phyloP scores from a whole-genome alignment of 1,140 invertebrate genomes.

The Cydia strobilella region DNA sequence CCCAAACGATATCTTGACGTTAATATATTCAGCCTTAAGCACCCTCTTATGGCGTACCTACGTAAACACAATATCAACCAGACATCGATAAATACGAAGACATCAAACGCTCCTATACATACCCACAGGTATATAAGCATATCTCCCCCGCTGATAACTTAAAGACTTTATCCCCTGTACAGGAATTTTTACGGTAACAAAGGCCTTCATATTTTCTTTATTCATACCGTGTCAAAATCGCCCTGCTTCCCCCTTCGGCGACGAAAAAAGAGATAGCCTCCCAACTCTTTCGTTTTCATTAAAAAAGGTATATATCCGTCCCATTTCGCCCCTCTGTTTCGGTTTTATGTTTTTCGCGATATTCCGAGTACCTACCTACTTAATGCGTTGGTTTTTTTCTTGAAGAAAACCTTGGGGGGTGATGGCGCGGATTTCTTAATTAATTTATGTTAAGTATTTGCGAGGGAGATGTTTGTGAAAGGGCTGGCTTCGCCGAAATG shows the following conservation, averaged over 20 bases:
- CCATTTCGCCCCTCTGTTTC: constrained; percentile 61
- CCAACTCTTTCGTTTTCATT: constrained; percentile 74
- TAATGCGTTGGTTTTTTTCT: constrained; percentile 64
- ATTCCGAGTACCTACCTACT: constrained; percentile 62
- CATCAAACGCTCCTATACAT: constrained; percentile 43
- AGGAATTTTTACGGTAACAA: constrained; percentile 79
- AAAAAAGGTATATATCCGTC: constrained; percentile 54
- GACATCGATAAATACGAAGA: constrained; percentile 59
- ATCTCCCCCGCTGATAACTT: constrained; percentile 72
- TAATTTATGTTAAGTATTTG: constrained; percentile 77
- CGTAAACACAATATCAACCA: constrained; percentile 57
- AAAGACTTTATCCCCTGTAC: constrained; percentile 79
- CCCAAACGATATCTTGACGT: constrained; percentile 51
- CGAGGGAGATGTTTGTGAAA: constrained; percentile 56
- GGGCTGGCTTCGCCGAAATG: constrained; percentile 37
- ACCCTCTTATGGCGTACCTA: constrained; percentile 60
- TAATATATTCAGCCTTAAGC: constrained; percentile 71
- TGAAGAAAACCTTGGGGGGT: constrained; percentile 61
- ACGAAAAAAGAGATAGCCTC: constrained; percentile 65
- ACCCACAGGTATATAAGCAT: constrained; percentile 46
- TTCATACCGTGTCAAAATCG: constrained; percentile 78
- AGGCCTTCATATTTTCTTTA: constrained; percentile 80
- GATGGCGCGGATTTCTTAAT: constrained; percentile 74
- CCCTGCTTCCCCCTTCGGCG: constrained; percentile 59
- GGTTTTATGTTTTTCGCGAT: constrained; percentile 75